A percentile compares a stretch with the other conserved stretches of the same genome.
Conservation (phyloP, 1,140 invertebrate genomes). For the Thaumetopoea pityocampa region DNA sequence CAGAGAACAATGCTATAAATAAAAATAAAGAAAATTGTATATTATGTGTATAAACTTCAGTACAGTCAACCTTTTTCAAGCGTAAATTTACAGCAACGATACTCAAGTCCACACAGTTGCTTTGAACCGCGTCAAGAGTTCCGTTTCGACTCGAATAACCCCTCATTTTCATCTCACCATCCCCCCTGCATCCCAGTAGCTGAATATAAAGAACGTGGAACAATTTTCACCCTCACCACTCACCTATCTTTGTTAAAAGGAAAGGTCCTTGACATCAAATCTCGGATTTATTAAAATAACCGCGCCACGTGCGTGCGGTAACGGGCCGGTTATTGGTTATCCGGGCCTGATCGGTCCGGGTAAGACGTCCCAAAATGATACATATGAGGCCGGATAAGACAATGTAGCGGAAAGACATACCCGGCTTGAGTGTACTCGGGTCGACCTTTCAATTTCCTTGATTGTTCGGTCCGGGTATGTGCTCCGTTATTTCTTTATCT, state of each 20-base stretch:
- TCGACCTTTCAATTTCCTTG: slow-evolving; percentile 48
- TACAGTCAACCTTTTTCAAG: slow-evolving; percentile 7
- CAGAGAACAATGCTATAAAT: slow-evolving; percentile 1
- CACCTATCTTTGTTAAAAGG: background rate
- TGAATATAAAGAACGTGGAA: slow-evolving; percentile 11
- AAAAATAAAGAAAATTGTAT: too few species aligned
- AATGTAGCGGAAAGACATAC: slow-evolving; percentile 41
- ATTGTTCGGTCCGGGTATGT: slow-evolving; percentile 26
- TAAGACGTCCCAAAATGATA: slow-evolving; percentile 42
- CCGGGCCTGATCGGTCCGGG: slow-evolving; percentile 19
- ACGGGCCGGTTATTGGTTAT: slow-evolving; percentile 35
- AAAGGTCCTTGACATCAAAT: slow-evolving; percentile 8
- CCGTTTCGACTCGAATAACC: slow-evolving; percentile 18
- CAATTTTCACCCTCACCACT: slow-evolving; percentile 3
- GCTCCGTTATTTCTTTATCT: slow-evolving; percentile 37
- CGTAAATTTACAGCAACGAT: slow-evolving; percentile 10
- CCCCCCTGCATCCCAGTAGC: slow-evolving; percentile 5
- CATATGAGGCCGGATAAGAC: slow-evolving; percentile 46
- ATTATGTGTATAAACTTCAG: too few species aligned
- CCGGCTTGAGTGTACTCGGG: slow-evolving; percentile 22
- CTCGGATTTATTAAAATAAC: slow-evolving; percentile 37
- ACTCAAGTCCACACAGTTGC: slow-evolving; percentile 10
- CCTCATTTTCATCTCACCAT: slow-evolving; percentile 16
- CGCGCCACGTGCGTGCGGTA: slow-evolving; percentile 12
- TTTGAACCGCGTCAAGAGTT: slow-evolving; percentile 15